These are phyloP conservation scores for Zele albiditarsus DNA, from an alignment of 2,888 invertebrate genomes.

Conservation along the genomic window DNA sequence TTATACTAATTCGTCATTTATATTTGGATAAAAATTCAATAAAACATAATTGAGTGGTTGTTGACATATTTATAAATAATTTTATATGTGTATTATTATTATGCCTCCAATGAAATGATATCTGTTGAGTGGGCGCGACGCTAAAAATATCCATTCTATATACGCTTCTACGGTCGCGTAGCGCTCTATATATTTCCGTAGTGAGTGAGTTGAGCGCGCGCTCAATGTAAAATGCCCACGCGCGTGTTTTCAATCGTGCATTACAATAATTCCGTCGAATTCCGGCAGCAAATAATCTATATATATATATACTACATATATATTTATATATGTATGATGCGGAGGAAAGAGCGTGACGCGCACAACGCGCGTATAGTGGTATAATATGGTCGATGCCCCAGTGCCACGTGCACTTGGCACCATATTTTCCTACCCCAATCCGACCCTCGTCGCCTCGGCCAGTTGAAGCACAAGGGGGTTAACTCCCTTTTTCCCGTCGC, in stretches of 20 bases:
- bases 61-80: constrained; percentile 22
- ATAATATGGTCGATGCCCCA: constrained; percentile 64
- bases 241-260: constrained; percentile 29
- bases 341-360: constrained; percentile 5
- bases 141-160: constrained; percentile 26
- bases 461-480: neutral
- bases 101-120: constrained; percentile 18
- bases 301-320: constrained; percentile 1
- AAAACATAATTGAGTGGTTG: neutral
- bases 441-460: constrained; percentile 45
- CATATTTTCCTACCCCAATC: constrained; percentile 58
- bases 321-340: constrained; percentile 10
- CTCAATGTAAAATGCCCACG: neutral
- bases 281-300: constrained; percentile 8
- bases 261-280: constrained; percentile 22
- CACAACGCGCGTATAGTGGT: constrained; percentile 6
- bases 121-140: constrained; percentile 28
- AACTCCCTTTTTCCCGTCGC: neutral
- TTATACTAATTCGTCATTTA: neutral
- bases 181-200: constrained; percentile 13
- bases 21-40: neutral
- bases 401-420: constrained; percentile 64
- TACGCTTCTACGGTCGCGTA: constrained; percentile 1
- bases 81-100: constrained; percentile 2
- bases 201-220: constrained; percentile 3